A percentile compares a stretch with the other conserved stretches of the same genome.
These are phyloP conservation scores for Perizoma affinitatum DNA, from an alignment of 2,888 invertebrate genomes.

Conservation along the genomic window DNA sequence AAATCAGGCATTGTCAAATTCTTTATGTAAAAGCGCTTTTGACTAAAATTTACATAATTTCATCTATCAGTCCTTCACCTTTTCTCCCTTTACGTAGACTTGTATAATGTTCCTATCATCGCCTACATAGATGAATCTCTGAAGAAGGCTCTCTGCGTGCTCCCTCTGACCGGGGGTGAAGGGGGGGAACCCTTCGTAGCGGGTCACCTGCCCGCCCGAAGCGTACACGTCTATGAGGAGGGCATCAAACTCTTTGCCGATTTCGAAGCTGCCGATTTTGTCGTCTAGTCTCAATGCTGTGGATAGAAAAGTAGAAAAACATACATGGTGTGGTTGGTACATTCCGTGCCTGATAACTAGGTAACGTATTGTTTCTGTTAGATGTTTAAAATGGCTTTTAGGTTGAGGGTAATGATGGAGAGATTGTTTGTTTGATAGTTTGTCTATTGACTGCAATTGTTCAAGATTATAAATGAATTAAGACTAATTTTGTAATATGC, in stretches of 20 bases:
- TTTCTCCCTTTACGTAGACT: constrained; percentile 89
- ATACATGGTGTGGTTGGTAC: no score
- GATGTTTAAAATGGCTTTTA: no score
- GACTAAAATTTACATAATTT: not conserved
- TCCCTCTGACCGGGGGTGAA: constrained; percentile 56
- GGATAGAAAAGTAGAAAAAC: constrained; percentile 33
- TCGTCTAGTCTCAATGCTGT: constrained; percentile 89
- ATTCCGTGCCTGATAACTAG: no score
- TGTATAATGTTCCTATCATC: constrained; percentile 92
- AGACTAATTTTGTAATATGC: no score
- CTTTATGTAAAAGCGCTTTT: no score
- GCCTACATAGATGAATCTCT: constrained; percentile 91
- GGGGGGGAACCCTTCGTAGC: constrained; percentile 59
- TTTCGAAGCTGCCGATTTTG: constrained; percentile 90
- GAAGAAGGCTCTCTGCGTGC: constrained; percentile 85
- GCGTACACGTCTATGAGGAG: constrained; percentile 88
- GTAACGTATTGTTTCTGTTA: no score
- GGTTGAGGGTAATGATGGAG: no score
- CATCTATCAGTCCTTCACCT: constrained; percentile 49
- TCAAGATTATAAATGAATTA: no score
- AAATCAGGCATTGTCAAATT: no score
- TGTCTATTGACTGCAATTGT: no score
- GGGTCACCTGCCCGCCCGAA: constrained; percentile 76
- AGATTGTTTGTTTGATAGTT: no score
- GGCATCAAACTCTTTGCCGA: constrained; percentile 95